phyloP scores from a whole-genome alignment of 2,888 invertebrate species.

The Dugesia japonica region DNA sequence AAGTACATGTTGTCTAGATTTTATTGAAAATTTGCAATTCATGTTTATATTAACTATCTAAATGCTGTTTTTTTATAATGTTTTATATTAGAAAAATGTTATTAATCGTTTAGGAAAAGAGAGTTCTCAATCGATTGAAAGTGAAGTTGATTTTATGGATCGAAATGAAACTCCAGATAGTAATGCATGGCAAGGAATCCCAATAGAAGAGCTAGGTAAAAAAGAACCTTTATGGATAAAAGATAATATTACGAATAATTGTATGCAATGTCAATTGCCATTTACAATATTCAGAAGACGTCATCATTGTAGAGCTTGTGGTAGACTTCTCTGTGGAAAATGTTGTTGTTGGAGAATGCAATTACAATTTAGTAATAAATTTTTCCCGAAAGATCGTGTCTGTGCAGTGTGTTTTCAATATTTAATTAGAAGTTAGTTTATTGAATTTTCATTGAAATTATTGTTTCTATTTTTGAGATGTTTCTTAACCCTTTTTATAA shows the following conservation, averaged over 20 bases:
- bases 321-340: slow-evolving; percentile 40
- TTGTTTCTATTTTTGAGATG: background rate
- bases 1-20: too few species aligned
- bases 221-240: slow-evolving; percentile 27
- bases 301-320: slow-evolving; percentile 64
- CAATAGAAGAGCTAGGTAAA: slow-evolving; percentile 4
- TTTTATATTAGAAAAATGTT: too few species aligned
- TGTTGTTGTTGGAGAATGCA: slow-evolving; percentile 56
- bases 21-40: too few species aligned
- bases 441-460: background rate
- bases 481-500: too few species aligned
- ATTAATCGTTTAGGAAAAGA: background rate
- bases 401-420: slow-evolving; percentile 56
- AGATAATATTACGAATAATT: slow-evolving; percentile 41
- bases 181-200: slow-evolving; percentile 10
- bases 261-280: slow-evolving; percentile 62
- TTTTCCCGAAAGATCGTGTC: slow-evolving; percentile 59
- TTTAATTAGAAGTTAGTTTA: slow-evolving; percentile 39
- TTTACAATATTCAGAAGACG: slow-evolving; percentile 63
- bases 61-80: too few species aligned
- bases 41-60: background rate
- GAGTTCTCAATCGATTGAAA: background rate
- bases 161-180: background rate
- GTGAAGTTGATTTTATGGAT: background rate
- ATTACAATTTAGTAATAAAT: slow-evolving; percentile 57